Evolutionary conservation across 2,888 invertebrate genomes (phyloP).

Genomic region (Empis stercorea): DNA sequence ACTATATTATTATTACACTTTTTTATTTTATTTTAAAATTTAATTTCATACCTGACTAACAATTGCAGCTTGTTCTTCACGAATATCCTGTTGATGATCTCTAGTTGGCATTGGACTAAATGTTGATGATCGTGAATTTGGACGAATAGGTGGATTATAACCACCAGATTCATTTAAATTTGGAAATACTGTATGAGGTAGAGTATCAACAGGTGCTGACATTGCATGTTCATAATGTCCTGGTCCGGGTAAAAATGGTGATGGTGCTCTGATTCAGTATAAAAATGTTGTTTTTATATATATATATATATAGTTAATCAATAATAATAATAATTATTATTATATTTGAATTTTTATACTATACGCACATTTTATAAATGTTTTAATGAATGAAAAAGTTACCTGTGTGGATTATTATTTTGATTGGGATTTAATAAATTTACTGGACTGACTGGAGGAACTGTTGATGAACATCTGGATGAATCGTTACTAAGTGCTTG

Average conservation of each 20-base stretch:
- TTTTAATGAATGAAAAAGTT: conserved; percentile 9
- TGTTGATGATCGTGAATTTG: conserved; percentile 19
- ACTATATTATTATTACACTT: too few species aligned
- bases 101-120: conserved; percentile 36
- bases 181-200: conserved; percentile 44
- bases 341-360: too few species aligned
- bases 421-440: conserved; percentile 13
- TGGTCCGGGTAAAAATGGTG: conserved; percentile 43
- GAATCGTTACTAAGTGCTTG: conserved; percentile 39
- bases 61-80: conserved; percentile 33
- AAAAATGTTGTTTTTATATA: neutral
- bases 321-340: too few species aligned
- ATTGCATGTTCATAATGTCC: conserved; percentile 34
- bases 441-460: conserved; percentile 22
- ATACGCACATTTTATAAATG: too few species aligned
- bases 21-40: too few species aligned
- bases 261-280: conserved; percentile 30
- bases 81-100: conserved; percentile 35
- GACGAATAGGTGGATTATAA: conserved; percentile 26
- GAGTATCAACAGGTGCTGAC: conserved; percentile 29
- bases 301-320: too few species aligned
- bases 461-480: conserved; percentile 38
- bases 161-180: conserved; percentile 34
- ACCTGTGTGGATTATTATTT: conserved; percentile 39
- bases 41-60: conserved; percentile 31